phyloP scores from a whole-genome alignment of 2,113 vertebrate species.

The Psilopsiagon aymara region DNA sequence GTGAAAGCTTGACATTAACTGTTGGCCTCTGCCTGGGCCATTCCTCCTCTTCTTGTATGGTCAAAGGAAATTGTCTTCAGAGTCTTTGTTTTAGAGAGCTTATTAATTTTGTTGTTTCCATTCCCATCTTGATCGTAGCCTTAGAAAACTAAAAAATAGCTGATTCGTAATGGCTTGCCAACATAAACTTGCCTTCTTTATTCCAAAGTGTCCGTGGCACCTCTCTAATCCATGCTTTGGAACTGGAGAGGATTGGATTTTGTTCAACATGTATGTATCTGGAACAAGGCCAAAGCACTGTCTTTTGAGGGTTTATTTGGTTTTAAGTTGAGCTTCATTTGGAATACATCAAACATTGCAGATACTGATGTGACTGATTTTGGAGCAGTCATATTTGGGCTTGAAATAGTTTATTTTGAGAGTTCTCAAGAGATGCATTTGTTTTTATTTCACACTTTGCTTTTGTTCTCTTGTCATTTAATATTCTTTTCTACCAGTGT shows the following conservation, averaged over 20 bases:
- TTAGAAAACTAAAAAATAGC: neutral
- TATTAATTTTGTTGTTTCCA: neutral
- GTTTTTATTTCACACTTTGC: constrained; percentile 61
- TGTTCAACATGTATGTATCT: neutral
- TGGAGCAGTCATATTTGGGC: constrained; percentile 21
- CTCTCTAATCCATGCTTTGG: neutral
- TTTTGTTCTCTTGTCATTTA: constrained; percentile 60
- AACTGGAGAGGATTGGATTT: neutral
- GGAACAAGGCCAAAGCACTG: neutral
- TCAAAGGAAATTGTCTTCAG: neutral
- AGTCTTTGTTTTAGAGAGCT: neutral
- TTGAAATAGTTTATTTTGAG: constrained; percentile 24
- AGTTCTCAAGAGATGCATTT: constrained; percentile 46
- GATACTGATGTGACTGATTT: neutral
- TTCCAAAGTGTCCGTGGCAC: neutral
- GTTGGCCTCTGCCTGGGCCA: neutral
- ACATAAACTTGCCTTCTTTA: constrained; percentile 12
- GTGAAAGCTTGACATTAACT: neutral
- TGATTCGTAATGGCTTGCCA: constrained; percentile 27
- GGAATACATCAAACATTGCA: constrained; percentile 46
- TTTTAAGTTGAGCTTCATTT: constrained; percentile 51
- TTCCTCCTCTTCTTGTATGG: neutral
- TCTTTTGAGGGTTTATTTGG: constrained; percentile 50
- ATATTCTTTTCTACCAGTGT: constrained; percentile 30
- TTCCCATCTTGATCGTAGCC: neutral